Base-by-base conservation (phyloP, 2,888 invertebrate genomes). In the Hanleya hanleyi region DNA sequence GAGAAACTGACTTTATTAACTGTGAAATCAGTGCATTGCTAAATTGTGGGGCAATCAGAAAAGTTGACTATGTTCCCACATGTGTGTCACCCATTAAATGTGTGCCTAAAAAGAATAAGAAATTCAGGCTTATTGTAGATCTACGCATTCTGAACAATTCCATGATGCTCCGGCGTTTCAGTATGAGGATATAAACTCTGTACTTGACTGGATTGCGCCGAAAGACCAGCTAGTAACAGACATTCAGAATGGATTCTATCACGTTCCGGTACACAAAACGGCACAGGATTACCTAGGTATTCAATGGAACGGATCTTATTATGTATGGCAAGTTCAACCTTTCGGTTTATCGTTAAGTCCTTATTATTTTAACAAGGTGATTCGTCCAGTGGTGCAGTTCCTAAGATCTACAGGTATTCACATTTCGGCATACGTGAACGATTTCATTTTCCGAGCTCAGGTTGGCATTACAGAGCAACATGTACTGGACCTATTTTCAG, bases 41-140 rank as follows among this genome's bases (percentile, higher is more conserved):
- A 35, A 37, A 61, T 26, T 51, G 51, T 49, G 57, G 71, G 15
- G 67, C 67, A 41, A 69, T 69, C 51, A 71, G 67, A 32, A 36
- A 15, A 51, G 66, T 71, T 69, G 57, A 68, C 26, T 26, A 64
- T 33, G 62, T 32, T 35, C 70, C 65, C 26, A 38, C 12, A 15
- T 74, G 70, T 33, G 62, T 74, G 3, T 67, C 62, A 0, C 70
- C 74, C 5, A 68, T 74, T 65, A 22, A 29, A 38, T 70, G 70
- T 71, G 68, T 68, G 4, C 51, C 51, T 12, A 69, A 69, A 18
- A 69, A 69, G 38, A 62, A 9, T 61, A 57, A 47, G 9, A 50
- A 37, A 15, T 69, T 51, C 29, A 62, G 71, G 18, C 36, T 74
- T 9, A 47, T 71, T n/a, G 66, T 47, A n/a, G 74, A 74, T 26